phyloP scores from a whole-genome alignment of 2,888 invertebrate species.

The Crocallis elinguaria region DNA sequence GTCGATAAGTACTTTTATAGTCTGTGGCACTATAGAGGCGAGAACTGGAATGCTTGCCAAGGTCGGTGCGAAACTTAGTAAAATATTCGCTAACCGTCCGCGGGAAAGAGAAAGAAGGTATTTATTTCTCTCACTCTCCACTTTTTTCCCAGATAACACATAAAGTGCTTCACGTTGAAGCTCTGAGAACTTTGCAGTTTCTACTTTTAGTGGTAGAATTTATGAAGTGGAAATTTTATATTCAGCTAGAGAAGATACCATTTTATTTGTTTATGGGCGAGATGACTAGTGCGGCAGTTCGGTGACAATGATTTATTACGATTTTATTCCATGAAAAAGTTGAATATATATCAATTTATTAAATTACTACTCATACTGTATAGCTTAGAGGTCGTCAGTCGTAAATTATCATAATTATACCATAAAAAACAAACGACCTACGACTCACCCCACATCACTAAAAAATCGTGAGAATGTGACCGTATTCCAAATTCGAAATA shows the following conservation, averaged over 20 bases:
- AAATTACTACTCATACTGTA: too few relatives aligned
- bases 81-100: constrained; percentile 52
- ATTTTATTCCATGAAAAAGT: too few relatives aligned
- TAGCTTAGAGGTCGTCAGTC: too few relatives aligned
- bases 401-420: background rate
- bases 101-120: constrained; percentile 43
- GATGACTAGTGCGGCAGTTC: too few relatives aligned
- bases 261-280: too few relatives aligned
- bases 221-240: constrained; percentile 29
- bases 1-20: constrained; percentile 17
- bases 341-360: too few relatives aligned
- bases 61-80: constrained; percentile 38
- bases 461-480: constrained; percentile 25
- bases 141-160: constrained; percentile 31
- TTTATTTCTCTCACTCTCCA: constrained; percentile 48
- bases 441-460: background rate
- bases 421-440: background rate
- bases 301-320: too few relatives aligned
- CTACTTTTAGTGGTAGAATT: constrained; percentile 26
- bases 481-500: constrained; percentile 27
- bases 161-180: constrained; percentile 34
- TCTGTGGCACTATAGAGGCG: constrained; percentile 17
- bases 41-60: constrained; percentile 32
- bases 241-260: too few relatives aligned
- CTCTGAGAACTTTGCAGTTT: constrained; percentile 29